These are phyloP conservation scores for Blomia tropicalis DNA, from an alignment of 2,888 invertebrate species.

Conservation along the genomic window DNA sequence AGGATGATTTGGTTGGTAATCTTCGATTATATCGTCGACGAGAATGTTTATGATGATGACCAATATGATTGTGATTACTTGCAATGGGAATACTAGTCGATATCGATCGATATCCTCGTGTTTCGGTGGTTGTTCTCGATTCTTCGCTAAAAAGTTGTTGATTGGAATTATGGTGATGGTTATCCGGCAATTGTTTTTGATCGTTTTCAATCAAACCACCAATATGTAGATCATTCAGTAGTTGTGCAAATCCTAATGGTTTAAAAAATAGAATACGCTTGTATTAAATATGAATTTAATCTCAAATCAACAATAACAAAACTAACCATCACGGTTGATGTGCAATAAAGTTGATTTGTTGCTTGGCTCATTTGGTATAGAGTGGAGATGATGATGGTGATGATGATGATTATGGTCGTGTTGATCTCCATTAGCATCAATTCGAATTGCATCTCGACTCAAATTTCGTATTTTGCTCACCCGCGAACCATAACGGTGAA, in stretches of 20 bases:
- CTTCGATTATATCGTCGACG: neutral
- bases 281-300: neutral
- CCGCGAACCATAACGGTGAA: neutral
- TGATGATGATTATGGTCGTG: no score
- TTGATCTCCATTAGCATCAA: no score
- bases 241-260: neutral
- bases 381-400: no score
- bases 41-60: neutral
- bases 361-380: no score
- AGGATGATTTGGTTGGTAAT: neutral
- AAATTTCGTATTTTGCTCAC: no score
- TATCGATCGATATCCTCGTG: constrained; percentile 5
- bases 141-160: neutral
- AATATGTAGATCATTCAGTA: constrained; percentile 16
- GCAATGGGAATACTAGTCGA: neutral
- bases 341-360: neutral
- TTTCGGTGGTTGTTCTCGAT: neutral
- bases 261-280: neutral
- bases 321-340: neutral
- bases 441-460: no score
- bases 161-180: neutral
- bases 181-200: neutral
- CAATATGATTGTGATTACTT: neutral
- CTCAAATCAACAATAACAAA: neutral
- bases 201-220: constrained; percentile 7